These are phyloP conservation scores for Acrocephalus arundinaceus DNA, from an alignment of 2,113 vertebrate genomes.

Conservation along the genomic window DNA sequence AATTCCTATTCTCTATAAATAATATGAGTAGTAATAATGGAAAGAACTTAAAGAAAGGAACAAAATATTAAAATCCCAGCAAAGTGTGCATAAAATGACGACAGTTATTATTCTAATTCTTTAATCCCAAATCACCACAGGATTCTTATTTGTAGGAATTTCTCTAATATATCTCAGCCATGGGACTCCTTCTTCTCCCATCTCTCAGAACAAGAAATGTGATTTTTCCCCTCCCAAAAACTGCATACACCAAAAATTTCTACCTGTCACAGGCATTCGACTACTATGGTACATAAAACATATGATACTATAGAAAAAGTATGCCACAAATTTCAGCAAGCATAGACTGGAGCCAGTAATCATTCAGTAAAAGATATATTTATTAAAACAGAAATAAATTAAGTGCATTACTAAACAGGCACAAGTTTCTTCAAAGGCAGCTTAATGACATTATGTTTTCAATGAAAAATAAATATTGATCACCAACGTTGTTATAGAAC, in stretches of 20 bases:
- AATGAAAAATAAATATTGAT: conserved; percentile 33
- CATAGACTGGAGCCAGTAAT: conserved; percentile 1
- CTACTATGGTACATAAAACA: conserved; percentile 29
- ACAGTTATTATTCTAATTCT: conserved; percentile 1
- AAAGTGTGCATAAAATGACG: not conserved
- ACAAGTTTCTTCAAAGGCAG: conserved; percentile 14
- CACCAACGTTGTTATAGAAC: not conserved
- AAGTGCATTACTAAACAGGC: not conserved
- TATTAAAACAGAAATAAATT: conserved; percentile 38
- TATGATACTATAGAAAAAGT: conserved; percentile 23
- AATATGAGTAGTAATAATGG: not conserved
- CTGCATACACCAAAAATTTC: conserved; percentile 6
- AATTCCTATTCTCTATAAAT: not conserved
- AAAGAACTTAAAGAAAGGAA: not conserved
- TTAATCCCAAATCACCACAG: not conserved
- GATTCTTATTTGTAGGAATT: not conserved
- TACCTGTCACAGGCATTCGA: not conserved
- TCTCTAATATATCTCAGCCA: not conserved
- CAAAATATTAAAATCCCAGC: not conserved
- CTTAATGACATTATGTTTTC: not conserved
- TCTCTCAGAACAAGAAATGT: not conserved
- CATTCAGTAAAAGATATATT: conserved; percentile 14
- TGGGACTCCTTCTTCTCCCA: not conserved
- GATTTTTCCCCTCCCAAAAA: not conserved
- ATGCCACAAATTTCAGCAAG: conserved; percentile 37